phyloP scores from a whole-genome alignment of 2,888 invertebrate species.

The Perdita meconis region DNA sequence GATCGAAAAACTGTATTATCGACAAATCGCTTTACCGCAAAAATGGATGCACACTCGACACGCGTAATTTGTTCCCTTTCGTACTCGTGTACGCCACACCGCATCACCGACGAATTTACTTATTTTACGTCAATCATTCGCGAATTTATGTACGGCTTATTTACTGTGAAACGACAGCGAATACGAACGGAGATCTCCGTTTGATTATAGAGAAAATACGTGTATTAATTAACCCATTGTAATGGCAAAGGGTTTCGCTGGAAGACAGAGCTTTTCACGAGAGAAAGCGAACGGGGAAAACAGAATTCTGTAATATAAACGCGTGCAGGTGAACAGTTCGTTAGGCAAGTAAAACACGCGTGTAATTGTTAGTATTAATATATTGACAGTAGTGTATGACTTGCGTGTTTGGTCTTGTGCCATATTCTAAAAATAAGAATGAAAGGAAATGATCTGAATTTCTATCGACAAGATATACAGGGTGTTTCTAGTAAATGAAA shows the following conservation, averaged over 20 bases:
- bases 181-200: background rate
- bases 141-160: slow-evolving; percentile 11
- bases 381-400: no score
- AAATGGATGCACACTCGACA: slow-evolving; percentile 4
- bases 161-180: background rate
- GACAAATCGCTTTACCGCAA: slow-evolving; percentile 8
- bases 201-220: slow-evolving; percentile 19
- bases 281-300: background rate
- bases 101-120: slow-evolving; percentile 36
- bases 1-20: slow-evolving; percentile 14
- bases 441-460: no score
- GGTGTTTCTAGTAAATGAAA: no score
- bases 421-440: no score
- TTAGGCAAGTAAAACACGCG: background rate
- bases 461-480: no score
- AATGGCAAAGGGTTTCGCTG: slow-evolving; percentile 8
- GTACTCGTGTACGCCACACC: background rate
- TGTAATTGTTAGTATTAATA: background rate
- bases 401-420: no score
- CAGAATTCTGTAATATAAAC: background rate
- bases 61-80: slow-evolving; percentile 21
- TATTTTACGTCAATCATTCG: slow-evolving; percentile 30
- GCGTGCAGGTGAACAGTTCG: background rate
- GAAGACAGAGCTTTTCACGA: background rate
- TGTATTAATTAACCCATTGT: slow-evolving; percentile 73